Evolutionary conservation across 2,797 vertebrate genomes (phyloP).

Genomic region (Acanthurus tractus): DNA sequence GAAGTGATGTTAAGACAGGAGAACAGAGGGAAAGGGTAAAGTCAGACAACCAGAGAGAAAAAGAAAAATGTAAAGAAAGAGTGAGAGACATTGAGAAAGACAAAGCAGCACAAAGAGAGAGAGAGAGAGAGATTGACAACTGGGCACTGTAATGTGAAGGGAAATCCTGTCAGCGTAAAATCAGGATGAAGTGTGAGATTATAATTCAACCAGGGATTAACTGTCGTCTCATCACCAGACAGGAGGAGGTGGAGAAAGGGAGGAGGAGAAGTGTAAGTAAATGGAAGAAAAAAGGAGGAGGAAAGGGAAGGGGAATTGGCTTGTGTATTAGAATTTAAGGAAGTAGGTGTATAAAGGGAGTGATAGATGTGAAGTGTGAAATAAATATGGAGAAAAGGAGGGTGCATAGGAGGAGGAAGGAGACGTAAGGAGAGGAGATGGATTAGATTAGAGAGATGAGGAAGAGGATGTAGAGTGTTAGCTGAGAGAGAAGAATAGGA

Average conservation of each 20-base stretch:
- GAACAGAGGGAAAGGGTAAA: constrained; percentile 7
- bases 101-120: constrained; percentile 46
- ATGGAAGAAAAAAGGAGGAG: constrained; percentile 48
- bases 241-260: constrained; percentile 67
- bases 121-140: constrained; percentile 85
- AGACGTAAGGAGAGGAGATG: neutral
- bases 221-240: constrained; percentile 83
- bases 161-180: constrained; percentile 93
- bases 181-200: constrained; percentile 95
- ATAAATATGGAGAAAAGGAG: neutral
- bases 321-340: neutral
- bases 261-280: constrained; percentile 54
- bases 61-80: constrained; percentile 14
- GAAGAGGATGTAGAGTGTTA: neutral
- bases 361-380: neutral
- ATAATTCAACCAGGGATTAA: constrained; percentile 92
- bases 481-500: neutral
- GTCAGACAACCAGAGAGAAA: neutral
- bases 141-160: constrained; percentile 86
- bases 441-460: neutral
- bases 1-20: neutral
- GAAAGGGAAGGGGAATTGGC: neutral
- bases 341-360: neutral
- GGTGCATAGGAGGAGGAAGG: neutral
- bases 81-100: constrained; percentile 54